A percentile compares a stretch with the other conserved stretches of the same genome.
Evolutionary conservation across 1,140 invertebrate genomes (phyloP).

Genomic region (Octopus sinensis): DNA sequence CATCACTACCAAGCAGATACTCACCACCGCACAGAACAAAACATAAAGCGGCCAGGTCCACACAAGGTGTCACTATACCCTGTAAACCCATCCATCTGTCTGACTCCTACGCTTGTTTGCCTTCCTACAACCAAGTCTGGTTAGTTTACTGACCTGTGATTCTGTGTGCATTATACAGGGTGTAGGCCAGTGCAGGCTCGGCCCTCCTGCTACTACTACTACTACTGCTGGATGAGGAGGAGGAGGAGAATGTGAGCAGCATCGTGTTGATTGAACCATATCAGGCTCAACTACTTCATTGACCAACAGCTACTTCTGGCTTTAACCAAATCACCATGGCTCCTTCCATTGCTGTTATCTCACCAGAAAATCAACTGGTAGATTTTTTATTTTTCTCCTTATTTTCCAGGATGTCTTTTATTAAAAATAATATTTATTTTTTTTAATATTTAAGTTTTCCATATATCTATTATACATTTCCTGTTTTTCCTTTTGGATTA

Average conservation of each 20-base stretch:
- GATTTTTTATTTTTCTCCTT: conserved; percentile 9
- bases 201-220: conserved; percentile 6
- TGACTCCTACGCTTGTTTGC: conserved; percentile 10
- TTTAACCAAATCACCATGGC: not conserved
- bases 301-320: conserved; percentile 7
- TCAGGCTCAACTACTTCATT: conserved; percentile 9
- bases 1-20: conserved; percentile 9
- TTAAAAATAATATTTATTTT: not conserved
- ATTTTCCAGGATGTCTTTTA: conserved; percentile 8
- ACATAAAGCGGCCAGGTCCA: conserved; percentile 5
- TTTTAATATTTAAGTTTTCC: too few species aligned
- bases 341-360: conserved; percentile 10
- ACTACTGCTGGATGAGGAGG: not conserved
- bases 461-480: too few species aligned
- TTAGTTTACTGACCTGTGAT: conserved; percentile 12
- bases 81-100: not conserved
- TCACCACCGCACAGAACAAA: conserved; percentile 6
- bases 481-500: too few species aligned
- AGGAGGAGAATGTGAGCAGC: not conserved
- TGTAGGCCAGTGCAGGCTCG: conserved; percentile 8
- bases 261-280: not conserved
- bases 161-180: conserved; percentile 18
- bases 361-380: not conserved
- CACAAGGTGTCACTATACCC: conserved; percentile 1
- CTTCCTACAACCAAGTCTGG: conserved; percentile 8